These are phyloP conservation scores for Cistogaster globosa DNA, from an alignment of 2,888 invertebrate species.

Conservation along the genomic window DNA sequence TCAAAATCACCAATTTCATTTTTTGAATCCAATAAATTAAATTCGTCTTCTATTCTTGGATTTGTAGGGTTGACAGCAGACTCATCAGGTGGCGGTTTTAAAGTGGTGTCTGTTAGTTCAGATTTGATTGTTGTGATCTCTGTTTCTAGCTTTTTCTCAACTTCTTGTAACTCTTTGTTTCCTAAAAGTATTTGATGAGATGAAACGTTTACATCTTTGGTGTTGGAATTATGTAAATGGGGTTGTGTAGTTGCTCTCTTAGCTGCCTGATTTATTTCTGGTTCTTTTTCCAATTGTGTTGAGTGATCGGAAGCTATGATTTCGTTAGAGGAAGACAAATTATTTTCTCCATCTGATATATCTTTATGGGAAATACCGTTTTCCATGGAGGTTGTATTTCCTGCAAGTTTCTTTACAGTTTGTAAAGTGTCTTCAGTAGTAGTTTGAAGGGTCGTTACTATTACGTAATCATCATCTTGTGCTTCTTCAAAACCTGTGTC, in stretches of 20 bases:
- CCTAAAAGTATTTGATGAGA: not conserved
- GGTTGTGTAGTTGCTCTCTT: not conserved
- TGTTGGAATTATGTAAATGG: not conserved
- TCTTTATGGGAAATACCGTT: too few relatives aligned
- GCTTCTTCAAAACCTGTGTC: too few relatives aligned
- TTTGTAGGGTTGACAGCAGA: not conserved
- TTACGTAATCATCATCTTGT: too few relatives aligned
- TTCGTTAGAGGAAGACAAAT: not conserved
- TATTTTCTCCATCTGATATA: not conserved
- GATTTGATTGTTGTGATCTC: not conserved
- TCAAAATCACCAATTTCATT: not conserved
- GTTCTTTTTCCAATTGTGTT: not conserved
- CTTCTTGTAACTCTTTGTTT: not conserved
- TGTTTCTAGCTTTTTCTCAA: not conserved
- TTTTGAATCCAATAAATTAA: not conserved
- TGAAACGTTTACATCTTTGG: too few relatives aligned
- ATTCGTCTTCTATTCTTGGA: not conserved
- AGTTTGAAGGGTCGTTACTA: too few relatives aligned
- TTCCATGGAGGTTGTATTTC: too few relatives aligned
- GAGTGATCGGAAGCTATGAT: not conserved
- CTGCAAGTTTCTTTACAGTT: too few relatives aligned
- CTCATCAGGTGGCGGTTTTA: not conserved
- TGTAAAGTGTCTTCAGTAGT: too few relatives aligned
- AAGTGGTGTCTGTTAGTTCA: not conserved
- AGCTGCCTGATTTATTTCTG: not conserved